Evolutionary conservation across 2,888 invertebrate species (phyloP).

Genomic region (Crossocerus cetratus): DNA sequence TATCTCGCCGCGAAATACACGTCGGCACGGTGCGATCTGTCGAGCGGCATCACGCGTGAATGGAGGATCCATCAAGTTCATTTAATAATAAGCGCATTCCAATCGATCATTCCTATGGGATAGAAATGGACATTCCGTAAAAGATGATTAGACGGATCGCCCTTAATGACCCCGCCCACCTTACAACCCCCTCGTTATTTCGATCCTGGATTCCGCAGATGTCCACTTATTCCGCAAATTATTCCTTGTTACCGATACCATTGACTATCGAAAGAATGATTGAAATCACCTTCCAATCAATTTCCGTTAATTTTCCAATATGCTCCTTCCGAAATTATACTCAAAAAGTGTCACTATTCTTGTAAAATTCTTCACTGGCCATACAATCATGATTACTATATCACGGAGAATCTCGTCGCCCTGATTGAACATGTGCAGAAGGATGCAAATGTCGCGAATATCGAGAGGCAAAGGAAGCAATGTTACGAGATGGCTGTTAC

Average conservation of each 20-base stretch:
- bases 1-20: background rate
- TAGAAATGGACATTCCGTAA: conserved; percentile 38
- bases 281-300: no score
- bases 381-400: conserved; percentile 31
- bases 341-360: no score
- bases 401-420: conserved; percentile 34
- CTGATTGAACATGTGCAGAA: conserved; percentile 33
- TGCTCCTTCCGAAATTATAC: no score
- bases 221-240: no score
- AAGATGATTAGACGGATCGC: conserved; percentile 31
- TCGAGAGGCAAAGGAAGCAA: conserved; percentile 30
- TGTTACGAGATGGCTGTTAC: conserved; percentile 13
- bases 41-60: conserved; percentile 28
- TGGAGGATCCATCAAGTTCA: conserved; percentile 42
- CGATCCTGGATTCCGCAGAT: no score
- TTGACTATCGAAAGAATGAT: no score
- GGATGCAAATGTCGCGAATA: conserved; percentile 43
- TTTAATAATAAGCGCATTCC: conserved; percentile 67
- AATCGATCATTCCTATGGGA: conserved; percentile 57
- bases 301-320: no score
- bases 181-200: background rate
- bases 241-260: no score
- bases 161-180: conserved; percentile 20
- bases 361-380: background rate
- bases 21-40: conserved; percentile 1